Percentiles rank a stretch among this genome's conserved stretches.
Conservation (phyloP, 2,797 vertebrate species). For the Takifugu rubripes region DNA sequence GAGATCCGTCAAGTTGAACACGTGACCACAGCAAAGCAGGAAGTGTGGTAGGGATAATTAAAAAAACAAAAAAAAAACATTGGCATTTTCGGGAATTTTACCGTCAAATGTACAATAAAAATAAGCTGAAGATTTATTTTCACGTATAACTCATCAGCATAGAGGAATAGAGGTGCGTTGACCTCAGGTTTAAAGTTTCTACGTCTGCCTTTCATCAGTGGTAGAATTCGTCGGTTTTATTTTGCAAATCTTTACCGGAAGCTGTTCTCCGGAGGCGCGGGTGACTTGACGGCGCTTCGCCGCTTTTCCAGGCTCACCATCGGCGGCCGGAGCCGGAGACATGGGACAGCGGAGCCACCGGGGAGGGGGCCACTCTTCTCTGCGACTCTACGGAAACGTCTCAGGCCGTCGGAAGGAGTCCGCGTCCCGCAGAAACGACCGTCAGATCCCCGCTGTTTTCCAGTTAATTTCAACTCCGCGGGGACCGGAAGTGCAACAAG, state of each 20-base stretch:
- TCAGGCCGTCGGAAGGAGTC: slow-evolving; percentile 8
- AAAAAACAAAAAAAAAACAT: no score
- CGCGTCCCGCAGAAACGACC: slow-evolving; percentile 4
- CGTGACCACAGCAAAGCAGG: slow-evolving; percentile 29
- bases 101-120: no score
- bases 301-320: slow-evolving; percentile 26
- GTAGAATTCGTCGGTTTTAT: slow-evolving; percentile 27
- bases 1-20: slow-evolving; percentile 39
- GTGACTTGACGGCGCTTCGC: slow-evolving; percentile 4
- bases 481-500: slow-evolving; percentile 30
- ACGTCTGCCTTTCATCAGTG: no score
- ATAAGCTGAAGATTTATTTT: no score
- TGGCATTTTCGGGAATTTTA: no score
- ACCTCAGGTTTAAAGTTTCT: no score
- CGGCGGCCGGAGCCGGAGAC: slow-evolving; percentile 59
- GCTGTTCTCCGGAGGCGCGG: fast-evolving
- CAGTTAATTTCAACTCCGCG: background rate
- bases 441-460: background rate
- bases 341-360: slow-evolving; percentile 64
- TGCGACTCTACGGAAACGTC: slow-evolving; percentile 28
- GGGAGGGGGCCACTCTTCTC: slow-evolving; percentile 47
- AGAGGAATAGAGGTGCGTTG: no score
- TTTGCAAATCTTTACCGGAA: slow-evolving; percentile 46
- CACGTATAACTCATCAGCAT: no score
- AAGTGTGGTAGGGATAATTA: slow-evolving; percentile 25